Percentiles rank a stretch among this genome's conserved stretches.
These are phyloP conservation scores for Scaptomyza graminum DNA, from an alignment of 1,140 invertebrate species.

Conservation along the genomic window DNA sequence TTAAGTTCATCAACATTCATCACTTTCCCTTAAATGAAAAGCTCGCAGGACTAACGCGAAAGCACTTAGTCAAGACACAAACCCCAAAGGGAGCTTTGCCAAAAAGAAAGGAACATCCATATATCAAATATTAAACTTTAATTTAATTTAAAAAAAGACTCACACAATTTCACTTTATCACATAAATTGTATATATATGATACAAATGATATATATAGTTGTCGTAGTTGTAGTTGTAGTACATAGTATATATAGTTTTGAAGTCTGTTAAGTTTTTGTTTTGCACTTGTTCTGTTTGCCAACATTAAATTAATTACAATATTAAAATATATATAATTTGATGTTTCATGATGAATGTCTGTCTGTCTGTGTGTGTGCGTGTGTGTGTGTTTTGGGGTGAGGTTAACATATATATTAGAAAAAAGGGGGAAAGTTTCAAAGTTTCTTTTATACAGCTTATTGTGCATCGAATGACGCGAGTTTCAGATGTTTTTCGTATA, in stretches of 20 bases:
- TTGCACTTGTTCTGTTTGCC: constrained; percentile 65
- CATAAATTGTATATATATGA: constrained; percentile 38
- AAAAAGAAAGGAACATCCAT: neutral
- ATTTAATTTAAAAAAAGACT: constrained; percentile 40
- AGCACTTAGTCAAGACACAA: constrained; percentile 24
- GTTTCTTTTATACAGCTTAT: constrained; percentile 19
- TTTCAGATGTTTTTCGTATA: neutral
- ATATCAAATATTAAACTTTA: constrained; percentile 47
- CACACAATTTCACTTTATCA: constrained; percentile 52
- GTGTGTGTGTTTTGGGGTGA: constrained; percentile 12
- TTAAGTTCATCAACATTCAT: neutral
- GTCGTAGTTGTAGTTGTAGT: constrained; percentile 16
- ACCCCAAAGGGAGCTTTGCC: constrained; percentile 20
- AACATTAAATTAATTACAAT: constrained; percentile 45
- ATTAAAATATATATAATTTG: constrained; percentile 18
- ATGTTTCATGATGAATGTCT: constrained; percentile 23
- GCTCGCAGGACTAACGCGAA: neutral
- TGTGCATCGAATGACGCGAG: constrained; percentile 36
- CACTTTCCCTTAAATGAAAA: neutral
- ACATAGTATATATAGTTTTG: neutral
- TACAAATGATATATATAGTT: constrained; percentile 36
- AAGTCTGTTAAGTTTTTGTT: constrained; percentile 58
- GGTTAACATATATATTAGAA: constrained; percentile 4
- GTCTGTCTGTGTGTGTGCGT: constrained; percentile 17
- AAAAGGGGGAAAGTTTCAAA: constrained; percentile 18